Conservation (phyloP, 2,888 invertebrate genomes). For the Drosophila cracens region DNA sequence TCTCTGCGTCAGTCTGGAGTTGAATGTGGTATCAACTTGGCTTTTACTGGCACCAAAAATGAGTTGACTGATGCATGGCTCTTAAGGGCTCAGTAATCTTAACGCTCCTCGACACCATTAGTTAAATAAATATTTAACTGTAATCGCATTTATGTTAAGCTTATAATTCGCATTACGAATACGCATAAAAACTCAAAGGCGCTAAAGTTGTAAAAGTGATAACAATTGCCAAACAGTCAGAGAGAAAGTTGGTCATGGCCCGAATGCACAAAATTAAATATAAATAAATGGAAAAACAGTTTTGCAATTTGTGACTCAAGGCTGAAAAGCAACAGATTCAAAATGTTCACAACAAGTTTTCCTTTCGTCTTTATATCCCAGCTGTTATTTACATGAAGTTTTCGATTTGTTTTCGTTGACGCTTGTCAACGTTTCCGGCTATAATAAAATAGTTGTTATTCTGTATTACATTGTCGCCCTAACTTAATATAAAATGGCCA, state of each 20-base stretch:
- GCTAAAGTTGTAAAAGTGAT: slow-evolving; percentile 52
- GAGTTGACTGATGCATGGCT: slow-evolving; percentile 56
- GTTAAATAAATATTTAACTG: slow-evolving; percentile 17
- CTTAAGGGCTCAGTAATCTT: slow-evolving; percentile 4
- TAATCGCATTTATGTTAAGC: slow-evolving; percentile 36
- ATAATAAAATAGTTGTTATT: slow-evolving; percentile 42
- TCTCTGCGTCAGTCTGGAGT: slow-evolving; percentile 31
- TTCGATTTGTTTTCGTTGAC: slow-evolving; percentile 70
- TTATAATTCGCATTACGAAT: slow-evolving; percentile 19
- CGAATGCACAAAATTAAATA: slow-evolving; percentile 71
- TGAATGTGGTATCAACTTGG: slow-evolving; percentile 2
- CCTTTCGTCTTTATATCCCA: slow-evolving; percentile 38
- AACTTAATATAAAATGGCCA: too few relatives aligned
- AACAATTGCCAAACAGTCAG: slow-evolving; percentile 53
- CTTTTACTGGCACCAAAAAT: slow-evolving; percentile 30
- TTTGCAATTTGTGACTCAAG: slow-evolving; percentile 29
- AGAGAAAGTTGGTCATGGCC: slow-evolving; percentile 54
- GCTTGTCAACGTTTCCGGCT: slow-evolving; percentile 69
- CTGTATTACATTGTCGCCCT: slow-evolving; percentile 11
- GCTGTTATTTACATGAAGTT: slow-evolving; percentile 69
- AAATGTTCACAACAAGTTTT: slow-evolving; percentile 37
- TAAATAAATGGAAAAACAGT: slow-evolving; percentile 59
- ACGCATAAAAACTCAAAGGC: slow-evolving; percentile 10
- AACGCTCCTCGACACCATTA: slow-evolving; percentile 13
- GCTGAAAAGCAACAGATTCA: slow-evolving; percentile 44